Conservation (phyloP, 53 echinoderm and acorn worm genomes). For the Echinometra lucunter region DNA sequence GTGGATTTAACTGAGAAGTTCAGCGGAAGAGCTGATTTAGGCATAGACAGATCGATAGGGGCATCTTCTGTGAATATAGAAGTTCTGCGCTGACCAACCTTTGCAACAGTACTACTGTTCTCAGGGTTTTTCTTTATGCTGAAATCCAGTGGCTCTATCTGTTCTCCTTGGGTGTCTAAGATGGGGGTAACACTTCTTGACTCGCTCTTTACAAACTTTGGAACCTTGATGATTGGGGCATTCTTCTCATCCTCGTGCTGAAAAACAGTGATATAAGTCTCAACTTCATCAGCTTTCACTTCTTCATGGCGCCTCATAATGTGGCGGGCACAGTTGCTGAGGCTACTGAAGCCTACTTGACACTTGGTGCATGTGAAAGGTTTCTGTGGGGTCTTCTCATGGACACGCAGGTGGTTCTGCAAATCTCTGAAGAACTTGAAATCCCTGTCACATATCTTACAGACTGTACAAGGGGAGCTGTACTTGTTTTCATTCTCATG, state of each 20-base stretch:
- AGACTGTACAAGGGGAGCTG: constrained; percentile 90
- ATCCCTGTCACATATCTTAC: constrained; percentile 91
- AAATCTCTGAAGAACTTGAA: constrained; percentile 98
- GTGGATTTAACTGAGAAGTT: constrained; percentile 33
- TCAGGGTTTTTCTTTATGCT: constrained; percentile 71
- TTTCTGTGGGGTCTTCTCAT: constrained; percentile 89
- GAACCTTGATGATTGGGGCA: constrained; percentile 38
- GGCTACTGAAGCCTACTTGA: constrained; percentile 89
- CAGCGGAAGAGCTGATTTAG: constrained; percentile 72
- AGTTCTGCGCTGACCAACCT: constrained; percentile 24
- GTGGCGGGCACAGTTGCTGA: constrained; percentile 93
- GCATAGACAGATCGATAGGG: constrained; percentile 88
- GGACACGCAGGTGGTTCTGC: constrained; percentile 94
- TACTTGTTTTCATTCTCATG: constrained; percentile 79
- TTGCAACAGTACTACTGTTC: background rate
- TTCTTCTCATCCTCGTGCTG: constrained; percentile 73
- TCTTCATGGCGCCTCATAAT: constrained; percentile 92
- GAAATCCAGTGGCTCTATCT: constrained; percentile 90
- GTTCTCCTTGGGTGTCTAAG: constrained; percentile 70
- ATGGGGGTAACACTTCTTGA: constrained; percentile 74
- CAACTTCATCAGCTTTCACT: constrained; percentile 84
- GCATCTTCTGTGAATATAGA: constrained; percentile 69
- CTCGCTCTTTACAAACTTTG: constrained; percentile 48
- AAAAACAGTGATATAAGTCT: constrained; percentile 78
- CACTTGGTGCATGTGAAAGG: constrained; percentile 89